These are phyloP conservation scores for Penaeus vannamei DNA, from an alignment of 1,140 invertebrate genomes.

Conservation along the genomic window DNA sequence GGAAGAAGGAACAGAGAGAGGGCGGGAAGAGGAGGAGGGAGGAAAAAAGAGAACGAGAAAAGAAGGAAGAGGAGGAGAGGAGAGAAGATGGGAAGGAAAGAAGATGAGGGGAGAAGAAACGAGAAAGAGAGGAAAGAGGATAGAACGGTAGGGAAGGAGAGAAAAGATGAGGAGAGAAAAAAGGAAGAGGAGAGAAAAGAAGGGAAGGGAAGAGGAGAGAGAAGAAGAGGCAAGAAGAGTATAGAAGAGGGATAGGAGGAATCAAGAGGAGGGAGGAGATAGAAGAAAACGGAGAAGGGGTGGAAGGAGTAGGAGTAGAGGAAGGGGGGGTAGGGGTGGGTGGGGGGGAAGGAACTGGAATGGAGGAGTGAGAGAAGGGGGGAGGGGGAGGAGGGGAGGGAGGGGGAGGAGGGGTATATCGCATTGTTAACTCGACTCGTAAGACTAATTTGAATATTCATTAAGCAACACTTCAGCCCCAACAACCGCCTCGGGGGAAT, in stretches of 20 bases:
- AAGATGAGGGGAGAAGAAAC: not conserved
- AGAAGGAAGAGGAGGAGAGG: not conserved
- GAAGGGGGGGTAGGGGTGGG: not conserved
- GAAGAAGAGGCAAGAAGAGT: not conserved
- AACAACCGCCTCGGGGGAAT: too few relatives aligned
- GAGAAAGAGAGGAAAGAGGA: not conserved
- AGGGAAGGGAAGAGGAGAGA: slow-evolving; percentile 5
- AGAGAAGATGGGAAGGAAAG: not conserved
- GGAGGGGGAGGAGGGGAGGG: not conserved
- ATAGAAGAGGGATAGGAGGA: too few relatives aligned
- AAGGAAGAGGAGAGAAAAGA: slow-evolving; percentile 4
- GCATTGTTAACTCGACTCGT: too few relatives aligned
- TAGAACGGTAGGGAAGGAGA: not conserved
- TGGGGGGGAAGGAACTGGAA: not conserved
- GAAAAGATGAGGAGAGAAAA: too few relatives aligned
- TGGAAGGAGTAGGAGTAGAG: not conserved
- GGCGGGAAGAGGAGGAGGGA: not conserved
- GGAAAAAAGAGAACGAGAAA: not conserved
- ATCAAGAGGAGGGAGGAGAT: not conserved
- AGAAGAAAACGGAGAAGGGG: not conserved
- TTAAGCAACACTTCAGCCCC: too few relatives aligned
- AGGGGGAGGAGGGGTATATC: not conserved
- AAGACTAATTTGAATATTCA: too few relatives aligned
- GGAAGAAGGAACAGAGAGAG: not conserved
- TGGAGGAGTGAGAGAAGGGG: not conserved